Percentiles rank a stretch among this genome's conserved stretches.
phyloP scores from a whole-genome alignment of 2,888 invertebrate genomes.

The Acanthococcus lagerstroemiae region DNA sequence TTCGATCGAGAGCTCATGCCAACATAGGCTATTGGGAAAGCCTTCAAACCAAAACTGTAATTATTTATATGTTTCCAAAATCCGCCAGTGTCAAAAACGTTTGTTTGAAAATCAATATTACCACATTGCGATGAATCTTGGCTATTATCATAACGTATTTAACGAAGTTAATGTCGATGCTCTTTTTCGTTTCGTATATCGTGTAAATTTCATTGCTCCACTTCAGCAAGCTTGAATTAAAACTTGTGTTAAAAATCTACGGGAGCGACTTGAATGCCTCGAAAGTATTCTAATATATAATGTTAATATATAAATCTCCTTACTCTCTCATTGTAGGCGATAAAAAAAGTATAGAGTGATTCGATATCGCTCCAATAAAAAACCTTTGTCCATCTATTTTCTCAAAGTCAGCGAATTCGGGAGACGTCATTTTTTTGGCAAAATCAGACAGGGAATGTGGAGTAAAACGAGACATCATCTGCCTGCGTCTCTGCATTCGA shows the following conservation, averaged over 20 bases:
- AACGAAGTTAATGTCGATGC: not conserved
- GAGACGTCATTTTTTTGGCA: constrained; percentile 1
- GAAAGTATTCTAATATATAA: too few species aligned
- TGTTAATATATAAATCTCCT: too few species aligned
- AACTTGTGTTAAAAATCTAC: not conserved
- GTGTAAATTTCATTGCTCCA: not conserved
- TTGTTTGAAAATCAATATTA: not conserved
- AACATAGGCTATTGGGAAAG: constrained; percentile 4
- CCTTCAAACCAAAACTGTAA: not conserved
- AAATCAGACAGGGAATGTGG: constrained; percentile 4
- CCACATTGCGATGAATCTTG: constrained; percentile 1
- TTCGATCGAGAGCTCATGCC: not conserved
- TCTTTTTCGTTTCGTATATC: constrained; percentile 4
- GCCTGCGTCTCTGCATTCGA: constrained; percentile 16
- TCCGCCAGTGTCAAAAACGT: not conserved
- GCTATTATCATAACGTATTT: constrained; percentile 1
- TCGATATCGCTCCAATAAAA: not conserved
- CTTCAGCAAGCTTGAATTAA: not conserved
- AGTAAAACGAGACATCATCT: not conserved
- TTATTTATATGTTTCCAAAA: not conserved
- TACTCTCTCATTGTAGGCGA: constrained; percentile 11
- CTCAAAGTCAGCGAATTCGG: not conserved
- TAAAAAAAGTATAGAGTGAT: constrained; percentile 12
- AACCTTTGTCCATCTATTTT: constrained; percentile 4
- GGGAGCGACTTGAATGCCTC: not conserved